A percentile compares a stretch with the other conserved stretches of the same genome.
phyloP scores from a whole-genome alignment of 2,797 vertebrate genomes.

The Alectoris magna region DNA sequence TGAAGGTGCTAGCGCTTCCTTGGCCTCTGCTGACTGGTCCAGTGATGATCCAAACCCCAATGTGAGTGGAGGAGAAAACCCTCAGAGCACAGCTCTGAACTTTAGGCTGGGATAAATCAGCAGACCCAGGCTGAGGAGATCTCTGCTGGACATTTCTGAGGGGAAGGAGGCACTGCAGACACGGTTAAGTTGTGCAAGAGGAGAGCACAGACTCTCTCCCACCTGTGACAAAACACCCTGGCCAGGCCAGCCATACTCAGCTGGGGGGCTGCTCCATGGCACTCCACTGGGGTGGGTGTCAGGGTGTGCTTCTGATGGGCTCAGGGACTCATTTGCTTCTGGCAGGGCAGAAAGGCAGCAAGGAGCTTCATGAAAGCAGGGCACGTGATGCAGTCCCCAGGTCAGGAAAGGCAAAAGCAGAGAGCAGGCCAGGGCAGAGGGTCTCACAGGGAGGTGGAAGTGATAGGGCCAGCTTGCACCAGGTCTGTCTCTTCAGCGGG shows the following conservation, averaged over 20 bases:
- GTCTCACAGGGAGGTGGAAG: not conserved
- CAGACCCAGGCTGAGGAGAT: not conserved
- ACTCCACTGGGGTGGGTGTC: not conserved
- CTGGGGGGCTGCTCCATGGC: not conserved
- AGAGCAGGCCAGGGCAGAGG: not conserved
- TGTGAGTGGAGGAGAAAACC: not conserved
- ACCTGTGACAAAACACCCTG: not conserved
- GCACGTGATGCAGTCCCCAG: not conserved
- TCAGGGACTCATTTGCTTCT: not conserved
- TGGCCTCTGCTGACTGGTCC: not conserved
- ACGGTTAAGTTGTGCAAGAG: not conserved
- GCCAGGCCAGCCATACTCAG: not conserved
- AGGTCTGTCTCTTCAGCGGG: not conserved
- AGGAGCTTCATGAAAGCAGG: not conserved
- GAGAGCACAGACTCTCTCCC: not conserved
- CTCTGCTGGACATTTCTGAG: not conserved
- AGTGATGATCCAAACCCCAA: not conserved
- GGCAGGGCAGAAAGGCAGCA: not conserved
- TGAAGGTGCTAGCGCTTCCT: not conserved
- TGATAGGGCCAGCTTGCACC: not conserved
- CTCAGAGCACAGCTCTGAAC: not conserved
- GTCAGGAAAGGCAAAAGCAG: slow-evolving; percentile 26
- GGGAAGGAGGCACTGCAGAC: accelerated
- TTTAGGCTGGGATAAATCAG: not conserved
- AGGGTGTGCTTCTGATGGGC: not conserved